These are phyloP conservation scores for Rhinella marina DNA, from an alignment of 2,797 vertebrate species.

Conservation along the genomic window DNA sequence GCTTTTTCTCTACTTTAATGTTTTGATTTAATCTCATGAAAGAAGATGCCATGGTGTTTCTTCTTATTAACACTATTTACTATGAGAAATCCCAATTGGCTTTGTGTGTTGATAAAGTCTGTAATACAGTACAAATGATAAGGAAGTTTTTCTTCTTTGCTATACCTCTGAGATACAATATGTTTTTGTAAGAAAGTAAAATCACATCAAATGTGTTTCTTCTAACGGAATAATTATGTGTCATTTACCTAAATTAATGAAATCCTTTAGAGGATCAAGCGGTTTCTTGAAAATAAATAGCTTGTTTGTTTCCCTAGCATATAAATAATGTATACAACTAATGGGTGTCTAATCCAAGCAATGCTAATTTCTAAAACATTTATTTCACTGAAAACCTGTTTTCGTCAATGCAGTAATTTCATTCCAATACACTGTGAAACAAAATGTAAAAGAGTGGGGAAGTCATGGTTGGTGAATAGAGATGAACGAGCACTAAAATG, in stretches of 20 bases:
- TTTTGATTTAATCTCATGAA: not conserved
- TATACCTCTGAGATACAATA: not conserved
- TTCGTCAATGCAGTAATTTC: not conserved
- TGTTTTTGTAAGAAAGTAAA: not conserved
- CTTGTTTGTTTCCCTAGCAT: not conserved
- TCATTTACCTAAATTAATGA: conserved; percentile 14
- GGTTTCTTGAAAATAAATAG: not conserved
- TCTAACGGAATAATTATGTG: conserved; percentile 15
- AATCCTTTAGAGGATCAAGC: not conserved
- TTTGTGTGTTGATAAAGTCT: not conserved
- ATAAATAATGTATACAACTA: not conserved
- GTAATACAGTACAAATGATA: not conserved
- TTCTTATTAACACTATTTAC: not conserved
- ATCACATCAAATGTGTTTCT: not conserved
- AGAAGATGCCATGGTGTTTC: not conserved
- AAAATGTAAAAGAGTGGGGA: not conserved
- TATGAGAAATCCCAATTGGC: not conserved
- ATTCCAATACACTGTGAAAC: not conserved
- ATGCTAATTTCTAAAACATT: not conserved
- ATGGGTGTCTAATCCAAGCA: not conserved
- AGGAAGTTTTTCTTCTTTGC: not conserved
- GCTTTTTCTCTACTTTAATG: not conserved
- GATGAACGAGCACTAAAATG: too few relatives aligned
- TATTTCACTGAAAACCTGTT: not conserved
- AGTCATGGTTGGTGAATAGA: not conserved